Evolutionary conservation across 1,140 invertebrate genomes (phyloP), one percentile per base, ranked within the genome.

Genomic region (Apocrypta bakeri): DNA sequence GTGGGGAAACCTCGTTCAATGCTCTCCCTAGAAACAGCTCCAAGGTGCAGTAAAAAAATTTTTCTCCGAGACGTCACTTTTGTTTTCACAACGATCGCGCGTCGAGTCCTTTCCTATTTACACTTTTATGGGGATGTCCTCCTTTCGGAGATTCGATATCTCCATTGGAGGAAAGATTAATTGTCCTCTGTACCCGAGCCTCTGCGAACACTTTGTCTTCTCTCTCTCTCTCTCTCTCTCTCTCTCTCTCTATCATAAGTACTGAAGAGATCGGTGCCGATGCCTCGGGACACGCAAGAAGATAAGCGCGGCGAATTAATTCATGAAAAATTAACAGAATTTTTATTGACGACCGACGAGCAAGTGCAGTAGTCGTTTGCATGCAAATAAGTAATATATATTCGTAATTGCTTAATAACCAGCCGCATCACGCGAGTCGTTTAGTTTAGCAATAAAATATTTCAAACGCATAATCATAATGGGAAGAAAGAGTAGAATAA

Each of bases 71-170:
- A 25, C 63, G 63, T 14, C 27, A 71, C 68, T 71, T 71, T 71
- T 71, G 68, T 33, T 21, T 71, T 33, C 31, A 4, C 66, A 17
- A 21, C 66, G 63, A 24, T 37, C 31, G 37, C 69, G 29, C 69
- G 33, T 9, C 48, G 21, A 56, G 48, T 56, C 74, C 11, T 29
- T 56, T 29, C 27, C 61, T 42, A 71, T 68, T 31, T 25, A 25
- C 33, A 71, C 27, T 79, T 79, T 79, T 72, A 79, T 79, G 48
- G 78, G 27, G 48, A 72, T 79, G 68, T 24, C 42, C 78, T 79
- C 69, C 78, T 79, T 79, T 79, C 12, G 40, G 8, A 14, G 25
- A 40, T 61, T 56, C 71, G 40, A 25, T 25, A 29, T 61, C 7
- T 79, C 17, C 68, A 66, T 66, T 78, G 63, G 7, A 9, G 24